A percentile compares a stretch with the other conserved stretches of the same genome.
These are phyloP conservation scores for Tonatia bakeri DNA, from an alignment of 2,113 vertebrate genomes.

Conservation along the genomic window DNA sequence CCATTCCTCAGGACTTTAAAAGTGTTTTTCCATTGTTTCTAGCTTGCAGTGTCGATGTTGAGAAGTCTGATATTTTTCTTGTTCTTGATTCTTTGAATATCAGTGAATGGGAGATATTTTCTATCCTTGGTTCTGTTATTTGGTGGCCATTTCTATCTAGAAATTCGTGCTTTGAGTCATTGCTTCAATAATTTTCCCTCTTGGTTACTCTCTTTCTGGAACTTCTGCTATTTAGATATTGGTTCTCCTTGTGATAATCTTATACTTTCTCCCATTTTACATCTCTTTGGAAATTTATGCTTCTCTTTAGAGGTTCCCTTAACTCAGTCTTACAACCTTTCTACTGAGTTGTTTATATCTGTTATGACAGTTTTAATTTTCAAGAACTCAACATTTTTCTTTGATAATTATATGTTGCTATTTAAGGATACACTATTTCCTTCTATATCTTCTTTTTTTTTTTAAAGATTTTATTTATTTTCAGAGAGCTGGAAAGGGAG, in stretches of 20 bases:
- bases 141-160: background rate
- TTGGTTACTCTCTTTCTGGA: background rate
- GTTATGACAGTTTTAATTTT: conserved; percentile 30
- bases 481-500: no score
- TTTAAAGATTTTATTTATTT: no score
- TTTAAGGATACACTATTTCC: background rate
- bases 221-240: background rate
- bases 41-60: background rate
- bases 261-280: background rate
- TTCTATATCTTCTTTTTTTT: background rate
- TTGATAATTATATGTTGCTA: conserved; percentile 5
- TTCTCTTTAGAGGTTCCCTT: conserved; percentile 10
- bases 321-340: background rate
- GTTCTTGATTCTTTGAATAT: background rate
- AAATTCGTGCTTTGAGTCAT: background rate
- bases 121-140: background rate
- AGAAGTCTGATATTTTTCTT: background rate
- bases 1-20: background rate
- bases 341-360: background rate
- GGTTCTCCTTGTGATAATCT: background rate
- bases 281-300: background rate
- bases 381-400: conserved; percentile 8
- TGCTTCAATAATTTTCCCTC: background rate
- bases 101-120: background rate
- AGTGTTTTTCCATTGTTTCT: background rate